Percentiles rank a stretch among this genome's conserved stretches.
Evolutionary conservation across 2,113 vertebrate genomes (phyloP).

Genomic region (Microtus pennsylvanicus): DNA sequence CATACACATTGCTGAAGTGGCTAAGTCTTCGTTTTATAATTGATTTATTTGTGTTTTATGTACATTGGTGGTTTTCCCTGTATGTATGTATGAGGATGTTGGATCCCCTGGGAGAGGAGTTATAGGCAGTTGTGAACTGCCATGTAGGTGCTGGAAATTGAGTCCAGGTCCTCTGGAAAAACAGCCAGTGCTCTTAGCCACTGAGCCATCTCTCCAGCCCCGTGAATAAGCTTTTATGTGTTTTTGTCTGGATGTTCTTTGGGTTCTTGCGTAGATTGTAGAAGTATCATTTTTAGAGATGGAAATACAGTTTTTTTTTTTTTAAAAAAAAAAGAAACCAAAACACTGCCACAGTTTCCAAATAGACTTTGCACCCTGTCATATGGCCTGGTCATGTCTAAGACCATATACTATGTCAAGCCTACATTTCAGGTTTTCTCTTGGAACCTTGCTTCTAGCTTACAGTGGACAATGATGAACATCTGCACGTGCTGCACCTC

Average conservation of each 20-base stretch:
- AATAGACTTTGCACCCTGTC: neutral
- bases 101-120: too few relatives aligned
- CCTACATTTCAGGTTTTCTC: neutral
- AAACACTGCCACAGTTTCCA: neutral
- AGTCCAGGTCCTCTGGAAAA: too few relatives aligned
- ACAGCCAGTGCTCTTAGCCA: too few relatives aligned
- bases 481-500: too few relatives aligned
- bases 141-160: too few relatives aligned
- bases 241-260: neutral
- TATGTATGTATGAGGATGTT: too few relatives aligned
- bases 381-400: accelerated
- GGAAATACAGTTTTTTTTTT: neutral
- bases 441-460: neutral
- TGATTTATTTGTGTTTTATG: too few relatives aligned
- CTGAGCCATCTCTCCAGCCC: too few relatives aligned
- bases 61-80: too few relatives aligned
- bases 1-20: neutral
- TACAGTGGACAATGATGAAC: neutral
- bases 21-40: neutral
- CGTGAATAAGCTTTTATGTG: neutral
- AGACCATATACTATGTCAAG: neutral
- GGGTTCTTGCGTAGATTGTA: neutral
- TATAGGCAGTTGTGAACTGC: too few relatives aligned
- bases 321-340: neutral
- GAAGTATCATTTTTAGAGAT: neutral